These are phyloP conservation scores for Sminthopsis crassicaudata DNA, from an alignment of 2,113 vertebrate genomes.

Conservation along the genomic window DNA sequence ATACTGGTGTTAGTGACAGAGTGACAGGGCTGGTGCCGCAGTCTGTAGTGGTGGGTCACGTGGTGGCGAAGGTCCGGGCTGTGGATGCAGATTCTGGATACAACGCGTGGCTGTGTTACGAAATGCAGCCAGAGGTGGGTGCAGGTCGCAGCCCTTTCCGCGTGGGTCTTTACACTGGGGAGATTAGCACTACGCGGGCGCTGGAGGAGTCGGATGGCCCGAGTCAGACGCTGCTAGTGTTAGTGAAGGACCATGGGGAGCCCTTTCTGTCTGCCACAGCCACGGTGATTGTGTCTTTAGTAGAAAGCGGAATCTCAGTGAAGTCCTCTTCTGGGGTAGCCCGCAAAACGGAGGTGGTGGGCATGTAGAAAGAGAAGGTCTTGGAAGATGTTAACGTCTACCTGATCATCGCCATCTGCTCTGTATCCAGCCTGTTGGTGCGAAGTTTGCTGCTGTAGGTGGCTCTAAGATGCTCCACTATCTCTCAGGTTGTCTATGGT, in stretches of 20 bases:
- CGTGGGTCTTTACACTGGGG: background rate
- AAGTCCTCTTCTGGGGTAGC: accelerated
- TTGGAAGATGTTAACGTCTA: constrained; percentile 71
- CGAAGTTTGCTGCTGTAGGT: constrained; percentile 55
- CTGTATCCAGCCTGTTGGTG: constrained; percentile 63
- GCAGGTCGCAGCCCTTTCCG: background rate
- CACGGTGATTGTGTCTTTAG: background rate
- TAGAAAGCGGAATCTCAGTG: background rate
- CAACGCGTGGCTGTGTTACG: constrained; percentile 20
- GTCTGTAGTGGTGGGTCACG: constrained; percentile 90
- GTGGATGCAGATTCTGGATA: constrained; percentile 80
- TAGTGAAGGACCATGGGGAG: constrained; percentile 79
- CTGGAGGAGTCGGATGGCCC: constrained; percentile 76
- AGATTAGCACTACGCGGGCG: constrained; percentile 12
- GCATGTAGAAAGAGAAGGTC: constrained; percentile 83
- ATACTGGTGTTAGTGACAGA: constrained; percentile 83
- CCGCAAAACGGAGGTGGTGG: constrained; percentile 73
- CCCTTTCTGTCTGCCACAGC: background rate
- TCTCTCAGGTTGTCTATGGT: constrained; percentile 91
- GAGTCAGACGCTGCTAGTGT: constrained; percentile 74
- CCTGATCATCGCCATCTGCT: constrained; percentile 61
- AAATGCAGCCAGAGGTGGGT: background rate
- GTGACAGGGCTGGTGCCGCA: constrained; percentile 90
- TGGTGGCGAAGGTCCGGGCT: constrained; percentile 91
- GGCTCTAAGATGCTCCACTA: constrained; percentile 44